Evolutionary conservation across 2,888 invertebrate species (phyloP).

Genomic region (Phortica okadai): DNA sequence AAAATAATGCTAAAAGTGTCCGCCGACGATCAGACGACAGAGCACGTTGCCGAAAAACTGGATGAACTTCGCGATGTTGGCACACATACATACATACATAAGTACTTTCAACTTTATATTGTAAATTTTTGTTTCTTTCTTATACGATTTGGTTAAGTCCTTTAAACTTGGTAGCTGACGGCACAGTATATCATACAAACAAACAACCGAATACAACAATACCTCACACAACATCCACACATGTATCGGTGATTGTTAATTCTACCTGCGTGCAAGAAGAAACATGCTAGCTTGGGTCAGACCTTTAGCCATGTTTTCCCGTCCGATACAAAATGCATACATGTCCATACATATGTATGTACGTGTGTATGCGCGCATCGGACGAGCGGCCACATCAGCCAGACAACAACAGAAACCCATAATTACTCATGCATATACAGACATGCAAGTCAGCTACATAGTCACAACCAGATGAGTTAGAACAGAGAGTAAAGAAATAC

Average conservation of each 20-base stretch:
- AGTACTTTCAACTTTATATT: background rate
- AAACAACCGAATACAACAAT: background rate
- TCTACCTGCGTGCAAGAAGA: constrained; percentile 50
- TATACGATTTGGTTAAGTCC: background rate
- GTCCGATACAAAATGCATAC: constrained; percentile 37
- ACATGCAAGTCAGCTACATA: constrained; percentile 29
- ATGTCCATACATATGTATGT: background rate
- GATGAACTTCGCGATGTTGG: no score
- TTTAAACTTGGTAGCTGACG: background rate
- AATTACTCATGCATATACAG: constrained; percentile 53
- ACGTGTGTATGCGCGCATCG: background rate
- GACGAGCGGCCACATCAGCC: constrained; percentile 2
- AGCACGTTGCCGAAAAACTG: background rate
- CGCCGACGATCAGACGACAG: background rate
- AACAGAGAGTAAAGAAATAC: constrained; percentile 38
- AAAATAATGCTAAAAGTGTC: constrained; percentile 7
- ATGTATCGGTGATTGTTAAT: constrained; percentile 24
- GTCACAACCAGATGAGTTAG: constrained; percentile 6
- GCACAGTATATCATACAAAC: background rate
- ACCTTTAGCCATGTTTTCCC: constrained; percentile 51
- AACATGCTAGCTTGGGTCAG: constrained; percentile 33
- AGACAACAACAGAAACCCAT: constrained; percentile 46
- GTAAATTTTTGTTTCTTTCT: background rate
- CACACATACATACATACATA: background rate
- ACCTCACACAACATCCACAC: background rate